A percentile compares a stretch with the other conserved stretches of the same genome.
These are phyloP conservation scores for Erpetoichthys calabaricus DNA, from an alignment of 2,797 vertebrate species.

Conservation along the genomic window DNA sequence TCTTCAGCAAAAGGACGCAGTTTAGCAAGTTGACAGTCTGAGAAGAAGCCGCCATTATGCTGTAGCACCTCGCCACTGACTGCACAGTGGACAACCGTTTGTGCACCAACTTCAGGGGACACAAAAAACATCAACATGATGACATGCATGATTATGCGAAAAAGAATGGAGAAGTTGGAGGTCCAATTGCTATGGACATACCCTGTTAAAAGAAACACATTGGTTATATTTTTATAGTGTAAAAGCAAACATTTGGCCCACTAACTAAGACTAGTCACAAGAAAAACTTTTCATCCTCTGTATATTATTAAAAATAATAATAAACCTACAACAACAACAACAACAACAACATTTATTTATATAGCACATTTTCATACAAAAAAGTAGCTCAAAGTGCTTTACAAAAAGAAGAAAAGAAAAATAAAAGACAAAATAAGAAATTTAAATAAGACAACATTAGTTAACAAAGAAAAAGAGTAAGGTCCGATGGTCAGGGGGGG, in stretches of 20 bases:
- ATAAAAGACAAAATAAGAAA: too few relatives aligned
- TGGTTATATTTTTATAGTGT: not conserved
- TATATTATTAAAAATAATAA: not conserved
- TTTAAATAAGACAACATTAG: too few relatives aligned
- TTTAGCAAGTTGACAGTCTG: conserved; percentile 41
- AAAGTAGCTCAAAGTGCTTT: too few relatives aligned
- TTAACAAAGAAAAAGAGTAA: too few relatives aligned
- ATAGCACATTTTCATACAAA: too few relatives aligned
- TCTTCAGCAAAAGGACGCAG: conserved; percentile 53
- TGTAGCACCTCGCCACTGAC: conserved; percentile 46
- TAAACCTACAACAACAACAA: too few relatives aligned
- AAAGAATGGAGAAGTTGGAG: conserved; percentile 51
- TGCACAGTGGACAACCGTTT: conserved; percentile 56
- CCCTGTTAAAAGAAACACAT: conserved; percentile 30
- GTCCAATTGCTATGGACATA: conserved; percentile 59
- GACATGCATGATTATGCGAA: conserved; percentile 53
- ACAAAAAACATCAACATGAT: conserved; percentile 64
- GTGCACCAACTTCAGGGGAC: conserved; percentile 49
- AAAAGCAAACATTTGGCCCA: too few relatives aligned
- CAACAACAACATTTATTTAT: too few relatives aligned
- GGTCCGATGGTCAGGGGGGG: too few relatives aligned
- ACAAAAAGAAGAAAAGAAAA: too few relatives aligned
- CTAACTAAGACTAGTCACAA: too few relatives aligned
- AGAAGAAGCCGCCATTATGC: conserved; percentile 52
- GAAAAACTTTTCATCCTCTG: not conserved